Base-by-base conservation (phyloP, 1,140 invertebrate species). In the Drosophila pallidifrons region DNA sequence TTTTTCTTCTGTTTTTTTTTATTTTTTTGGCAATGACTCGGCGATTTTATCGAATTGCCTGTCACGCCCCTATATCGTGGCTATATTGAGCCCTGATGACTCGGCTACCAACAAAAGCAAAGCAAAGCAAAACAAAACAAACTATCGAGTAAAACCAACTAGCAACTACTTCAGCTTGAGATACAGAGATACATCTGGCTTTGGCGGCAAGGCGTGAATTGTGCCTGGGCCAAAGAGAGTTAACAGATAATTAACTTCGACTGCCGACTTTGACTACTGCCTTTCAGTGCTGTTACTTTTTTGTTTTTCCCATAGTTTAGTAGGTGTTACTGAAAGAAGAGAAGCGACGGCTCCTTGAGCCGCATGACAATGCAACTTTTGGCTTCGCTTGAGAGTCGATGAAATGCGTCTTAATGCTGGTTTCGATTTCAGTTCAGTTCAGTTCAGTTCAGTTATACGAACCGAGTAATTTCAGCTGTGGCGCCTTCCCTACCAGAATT, bases 181-280 rank as follows among this genome's bases (percentile, higher is more conserved):
- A 51, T 52, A 54, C 10, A 51, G 30, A 61, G 41, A 51, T 58
- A 64, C 67, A 75, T 35, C 15, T 43, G 55, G 7, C 10, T 35
- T 11, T 43, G 55, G 7, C 10, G 35, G 25, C 67, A 67, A 82
- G 81, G 82, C 82, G 82, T 79, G 79, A 82, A 79, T 75, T 79
- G 66, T 64, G 54, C 79, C 51, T 49, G 52, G 73, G 79, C 41
- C 3, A 10, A n/a, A 43, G 41, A 80, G 74, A 83, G 83, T 87
- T 87, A 83, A 83, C 77, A 82, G 77, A 83, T 88, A 88, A 87
- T 87, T 87, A 87, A 88, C 83, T 88, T 69, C 59, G 72, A 59
- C 61, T 77, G 65, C n/a, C 5, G 54, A 43, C 41, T 59, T 3
- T 10, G 8, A 16, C 43, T 47, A 46, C 51, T 28, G 64, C 32